Percentiles rank a stretch among this genome's conserved stretches.
These are phyloP conservation scores for Chaetodon trifascialis DNA, from an alignment of 2,113 vertebrate genomes.

Conservation along the genomic window DNA sequence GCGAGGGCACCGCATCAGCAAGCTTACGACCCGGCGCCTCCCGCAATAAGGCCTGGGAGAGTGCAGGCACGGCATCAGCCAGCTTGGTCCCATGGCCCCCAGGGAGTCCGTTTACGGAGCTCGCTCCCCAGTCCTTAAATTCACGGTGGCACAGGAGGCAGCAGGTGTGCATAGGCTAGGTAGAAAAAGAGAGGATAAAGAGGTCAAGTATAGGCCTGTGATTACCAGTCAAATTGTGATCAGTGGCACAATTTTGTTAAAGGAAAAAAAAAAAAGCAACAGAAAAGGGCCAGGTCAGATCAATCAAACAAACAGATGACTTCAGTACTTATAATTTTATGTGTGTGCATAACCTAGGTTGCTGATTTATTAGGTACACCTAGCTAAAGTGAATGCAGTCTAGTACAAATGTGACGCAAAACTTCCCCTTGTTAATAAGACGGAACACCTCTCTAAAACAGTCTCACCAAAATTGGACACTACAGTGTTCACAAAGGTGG, in stretches of 20 bases:
- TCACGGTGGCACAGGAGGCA: conserved; percentile 97
- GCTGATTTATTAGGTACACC: background rate
- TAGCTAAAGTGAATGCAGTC: background rate
- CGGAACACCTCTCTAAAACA: background rate
- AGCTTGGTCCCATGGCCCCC: conserved; percentile 90
- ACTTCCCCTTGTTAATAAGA: background rate
- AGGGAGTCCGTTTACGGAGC: conserved; percentile 91
- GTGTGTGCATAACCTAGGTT: background rate
- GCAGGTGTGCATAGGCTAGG: conserved; percentile 94
- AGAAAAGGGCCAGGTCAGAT: background rate
- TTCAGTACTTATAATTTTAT: background rate
- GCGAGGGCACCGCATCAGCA: conserved; percentile 94
- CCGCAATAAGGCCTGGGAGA: conserved; percentile 95
- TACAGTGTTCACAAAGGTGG: background rate
- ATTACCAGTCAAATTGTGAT: conserved; percentile 6
- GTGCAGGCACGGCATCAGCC: conserved; percentile 89
- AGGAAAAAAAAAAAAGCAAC: background rate
- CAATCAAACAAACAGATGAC: background rate
- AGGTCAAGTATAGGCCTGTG: background rate
- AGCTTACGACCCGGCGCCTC: conserved; percentile 90
- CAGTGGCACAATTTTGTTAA: background rate
- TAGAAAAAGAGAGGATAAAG: conserved; percentile 62
- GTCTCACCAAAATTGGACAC: background rate
- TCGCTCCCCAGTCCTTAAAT: conserved; percentile 95
- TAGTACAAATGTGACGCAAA: background rate